Percentiles rank a stretch among this genome's conserved stretches.
Evolutionary conservation across 2,888 invertebrate species (phyloP).

Genomic region (Galerucella nymphaeae): DNA sequence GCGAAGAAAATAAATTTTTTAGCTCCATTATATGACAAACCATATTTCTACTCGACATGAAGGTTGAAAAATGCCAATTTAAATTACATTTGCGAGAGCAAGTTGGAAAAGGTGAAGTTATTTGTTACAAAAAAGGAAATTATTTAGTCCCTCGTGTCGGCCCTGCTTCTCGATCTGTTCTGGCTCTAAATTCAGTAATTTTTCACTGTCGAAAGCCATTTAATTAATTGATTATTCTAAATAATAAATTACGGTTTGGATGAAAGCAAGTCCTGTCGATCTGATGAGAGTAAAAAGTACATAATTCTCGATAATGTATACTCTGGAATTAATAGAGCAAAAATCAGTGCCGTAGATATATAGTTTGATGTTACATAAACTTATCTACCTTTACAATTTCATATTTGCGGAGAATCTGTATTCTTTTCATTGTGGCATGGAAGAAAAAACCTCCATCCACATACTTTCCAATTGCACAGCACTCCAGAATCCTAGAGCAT

Average conservation of each 20-base stretch:
- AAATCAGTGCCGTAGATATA: neutral
- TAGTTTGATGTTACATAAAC: neutral
- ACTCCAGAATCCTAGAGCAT: no score
- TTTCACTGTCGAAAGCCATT: conserved; percentile 23
- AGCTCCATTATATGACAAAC: no score
- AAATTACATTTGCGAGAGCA: neutral
- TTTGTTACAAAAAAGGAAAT: neutral
- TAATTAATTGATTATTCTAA: conserved; percentile 30
- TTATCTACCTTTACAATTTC: neutral
- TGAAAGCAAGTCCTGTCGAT: conserved; percentile 23
- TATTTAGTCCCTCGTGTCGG: neutral
- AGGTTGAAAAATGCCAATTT: neutral
- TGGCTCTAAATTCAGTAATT: conserved; percentile 15
- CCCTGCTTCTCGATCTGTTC: conserved; percentile 4
- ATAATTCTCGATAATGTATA: conserved; percentile 22
- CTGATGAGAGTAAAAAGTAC: conserved; percentile 15
- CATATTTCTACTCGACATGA: neutral
- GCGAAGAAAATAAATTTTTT: neutral
- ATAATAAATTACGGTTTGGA: conserved; percentile 30
- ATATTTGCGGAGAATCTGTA: no score
- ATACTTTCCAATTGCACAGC: no score
- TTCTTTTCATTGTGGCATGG: no score
- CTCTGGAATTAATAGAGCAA: neutral
- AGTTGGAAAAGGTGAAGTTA: no score
- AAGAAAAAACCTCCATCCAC: no score